Evolutionary conservation across 1,140 invertebrate species (phyloP).

Genomic region (Diplogasteroides magnus): DNA sequence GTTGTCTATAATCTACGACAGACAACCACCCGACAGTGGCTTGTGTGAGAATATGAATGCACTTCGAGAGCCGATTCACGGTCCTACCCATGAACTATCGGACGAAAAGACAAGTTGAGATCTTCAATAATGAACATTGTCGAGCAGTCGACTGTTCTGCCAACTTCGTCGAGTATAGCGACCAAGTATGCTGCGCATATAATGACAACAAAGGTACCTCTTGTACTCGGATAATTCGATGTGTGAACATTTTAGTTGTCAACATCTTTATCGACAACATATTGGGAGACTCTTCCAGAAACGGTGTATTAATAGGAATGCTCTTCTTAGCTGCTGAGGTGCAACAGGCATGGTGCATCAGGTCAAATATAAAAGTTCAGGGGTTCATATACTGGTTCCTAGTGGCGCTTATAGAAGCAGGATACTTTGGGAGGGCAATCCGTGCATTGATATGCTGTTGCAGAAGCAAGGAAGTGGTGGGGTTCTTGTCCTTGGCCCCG

Average conservation of each 20-base stretch:
- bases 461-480: neutral
- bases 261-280: neutral
- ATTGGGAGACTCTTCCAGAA: neutral
- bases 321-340: neutral
- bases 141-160: neutral
- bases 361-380: neutral
- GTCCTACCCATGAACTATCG: too few species aligned
- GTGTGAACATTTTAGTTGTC: neutral
- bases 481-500: neutral
- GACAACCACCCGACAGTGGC: too few species aligned
- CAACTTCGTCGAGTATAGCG: neutral
- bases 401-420: neutral
- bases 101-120: too few species aligned
- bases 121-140: too few species aligned
- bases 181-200: neutral
- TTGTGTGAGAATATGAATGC: too few species aligned
- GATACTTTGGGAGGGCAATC: neutral
- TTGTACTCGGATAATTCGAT: neutral
- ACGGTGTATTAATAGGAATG: neutral
- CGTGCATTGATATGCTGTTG: neutral
- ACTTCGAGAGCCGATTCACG: too few species aligned
- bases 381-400: slow-evolving; percentile 5
- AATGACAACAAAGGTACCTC: neutral
- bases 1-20: too few species aligned
- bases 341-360: neutral